Conservation (phyloP, 2,113 vertebrate genomes). For the Pavo muticus region DNA sequence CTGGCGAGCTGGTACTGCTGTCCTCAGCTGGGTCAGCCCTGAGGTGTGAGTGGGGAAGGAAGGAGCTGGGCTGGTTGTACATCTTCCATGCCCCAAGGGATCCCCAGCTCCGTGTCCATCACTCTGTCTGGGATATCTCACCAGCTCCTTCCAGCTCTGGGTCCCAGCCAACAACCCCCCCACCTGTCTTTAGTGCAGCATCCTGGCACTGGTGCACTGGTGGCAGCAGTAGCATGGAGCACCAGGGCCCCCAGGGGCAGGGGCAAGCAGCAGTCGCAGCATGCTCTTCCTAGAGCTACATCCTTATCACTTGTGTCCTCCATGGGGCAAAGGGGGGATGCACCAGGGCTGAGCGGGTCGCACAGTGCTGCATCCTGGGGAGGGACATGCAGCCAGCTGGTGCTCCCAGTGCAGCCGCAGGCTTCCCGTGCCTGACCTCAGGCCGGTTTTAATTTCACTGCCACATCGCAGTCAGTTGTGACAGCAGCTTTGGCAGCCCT, state of each 20-base stretch:
- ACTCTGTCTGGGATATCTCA: conserved; percentile 37
- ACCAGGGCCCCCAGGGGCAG: neutral
- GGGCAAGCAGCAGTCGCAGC: neutral
- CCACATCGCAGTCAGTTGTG: neutral
- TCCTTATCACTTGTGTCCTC: neutral
- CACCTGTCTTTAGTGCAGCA: neutral
- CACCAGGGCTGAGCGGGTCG: accelerated
- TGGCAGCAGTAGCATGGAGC: neutral
- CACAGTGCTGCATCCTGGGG: accelerated
- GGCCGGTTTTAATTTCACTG: neutral
- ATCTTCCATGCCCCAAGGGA: neutral
- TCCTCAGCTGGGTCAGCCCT: neutral
- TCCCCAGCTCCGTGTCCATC: neutral
- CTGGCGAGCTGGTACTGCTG: neutral
- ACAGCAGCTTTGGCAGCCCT: neutral
- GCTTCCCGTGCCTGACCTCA: accelerated
- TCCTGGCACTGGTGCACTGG: neutral
- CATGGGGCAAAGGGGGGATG: accelerated
- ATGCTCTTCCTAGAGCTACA: neutral
- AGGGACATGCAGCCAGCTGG: neutral
- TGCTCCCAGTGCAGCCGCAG: neutral
- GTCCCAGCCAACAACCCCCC: neutral
- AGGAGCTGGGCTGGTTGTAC: neutral
- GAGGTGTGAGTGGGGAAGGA: neutral
- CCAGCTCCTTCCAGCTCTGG: conserved; percentile 17